These are phyloP conservation scores for Camponotus floridanus DNA, from an alignment of 1,140 invertebrate genomes.

Conservation along the genomic window DNA sequence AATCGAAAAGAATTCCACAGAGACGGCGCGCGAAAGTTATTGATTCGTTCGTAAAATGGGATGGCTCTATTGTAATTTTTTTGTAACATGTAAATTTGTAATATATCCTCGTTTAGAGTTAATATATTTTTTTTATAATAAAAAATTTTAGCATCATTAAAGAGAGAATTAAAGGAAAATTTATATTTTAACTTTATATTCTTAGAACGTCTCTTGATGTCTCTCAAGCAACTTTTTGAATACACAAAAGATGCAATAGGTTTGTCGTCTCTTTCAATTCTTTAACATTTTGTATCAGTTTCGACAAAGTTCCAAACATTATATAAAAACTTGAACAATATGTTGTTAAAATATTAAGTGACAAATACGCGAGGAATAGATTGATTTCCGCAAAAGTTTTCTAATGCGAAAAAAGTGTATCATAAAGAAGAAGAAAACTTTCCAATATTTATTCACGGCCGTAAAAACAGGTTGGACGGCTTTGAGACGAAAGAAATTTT, in stretches of 20 bases:
- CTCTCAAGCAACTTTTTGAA: background rate
- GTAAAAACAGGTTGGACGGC: background rate
- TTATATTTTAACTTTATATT: too few relatives aligned
- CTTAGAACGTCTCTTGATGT: too few relatives aligned
- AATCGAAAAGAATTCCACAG: background rate
- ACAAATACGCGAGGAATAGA: background rate
- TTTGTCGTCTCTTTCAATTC: background rate
- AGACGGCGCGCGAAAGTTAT: background rate
- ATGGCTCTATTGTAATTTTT: too few relatives aligned
- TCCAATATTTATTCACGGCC: conserved; percentile 19
- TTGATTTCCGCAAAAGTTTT: conserved; percentile 25
- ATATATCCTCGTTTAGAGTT: too few relatives aligned
- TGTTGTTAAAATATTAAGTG: conserved; percentile 32
- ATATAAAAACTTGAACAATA: background rate
- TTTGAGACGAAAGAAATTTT: conserved; percentile 7
- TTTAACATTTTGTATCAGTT: background rate
- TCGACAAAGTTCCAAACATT: background rate
- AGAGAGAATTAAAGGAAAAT: too few relatives aligned
- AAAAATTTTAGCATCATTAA: background rate
- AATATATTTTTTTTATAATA: too few relatives aligned
- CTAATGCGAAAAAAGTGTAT: conserved; percentile 14
- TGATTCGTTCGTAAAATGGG: background rate
- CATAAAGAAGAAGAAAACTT: conserved; percentile 19
- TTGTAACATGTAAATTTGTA: too few relatives aligned
- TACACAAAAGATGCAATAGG: background rate